Base-by-base conservation (phyloP, 2,888 invertebrate species). In the Pollenia angustigena region DNA sequence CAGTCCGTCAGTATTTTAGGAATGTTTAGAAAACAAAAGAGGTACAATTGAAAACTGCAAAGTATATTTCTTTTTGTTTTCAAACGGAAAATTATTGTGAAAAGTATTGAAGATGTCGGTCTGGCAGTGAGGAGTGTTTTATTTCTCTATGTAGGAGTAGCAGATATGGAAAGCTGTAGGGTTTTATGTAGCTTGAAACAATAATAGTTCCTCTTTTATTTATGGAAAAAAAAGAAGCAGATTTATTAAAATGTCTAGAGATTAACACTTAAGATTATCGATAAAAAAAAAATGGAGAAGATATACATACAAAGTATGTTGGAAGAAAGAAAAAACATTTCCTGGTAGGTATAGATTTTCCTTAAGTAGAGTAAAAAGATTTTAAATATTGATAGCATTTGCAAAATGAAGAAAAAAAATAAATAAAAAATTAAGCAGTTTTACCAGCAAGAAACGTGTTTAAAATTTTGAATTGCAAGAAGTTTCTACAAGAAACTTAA, bases 301-400 rank as follows among this genome's bases (percentile, higher is more conserved):
- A 62, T 60, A 40, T 69, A 23, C 12, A 23, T 23, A 23, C 23
- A 62, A 46, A 32, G 32, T 50, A 52, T 16, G 16, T 16, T 60
- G 64, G 9, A 40, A 50, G 58, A 42, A 56, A 50, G 7, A 68
- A 56, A 23, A 52, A 79, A 68, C 54, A 74, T 80, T 80, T 85
- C 74, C 84, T 85, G 74, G 66, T 84, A 62, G 74, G 66, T 84
- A 62, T 60, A 62, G 79, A 54, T 62, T 80, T 74, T 64, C 18
- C 16, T 68, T 78, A 83, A 78, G 72, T 84, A 56, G 66, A 68
- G 40, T 60, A 48, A 32, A 68, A 84, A 66, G 71, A 78, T 83
- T 58, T 62, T 14, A 14, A 14, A 50, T 62, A 16, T 44, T 75
- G 60, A 71, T 76, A 71, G 18, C 23, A 75, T 68, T 68, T 56